Evolutionary conservation across 2,888 invertebrate genomes (phyloP).

Genomic region (Meta bourneti): DNA sequence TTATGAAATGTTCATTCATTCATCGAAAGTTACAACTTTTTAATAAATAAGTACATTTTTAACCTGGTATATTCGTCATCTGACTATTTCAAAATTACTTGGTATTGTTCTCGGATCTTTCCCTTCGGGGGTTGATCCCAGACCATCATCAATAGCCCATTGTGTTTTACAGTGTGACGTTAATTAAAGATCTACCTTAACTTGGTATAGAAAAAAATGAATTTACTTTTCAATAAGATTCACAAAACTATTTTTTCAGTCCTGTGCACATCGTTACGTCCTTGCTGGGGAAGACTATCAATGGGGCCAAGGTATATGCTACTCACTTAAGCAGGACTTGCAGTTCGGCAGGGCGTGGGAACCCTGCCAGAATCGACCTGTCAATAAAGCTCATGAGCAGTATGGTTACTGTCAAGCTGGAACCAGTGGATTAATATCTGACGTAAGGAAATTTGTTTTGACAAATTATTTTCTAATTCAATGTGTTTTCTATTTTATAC

Average conservation of each 20-base stretch:
- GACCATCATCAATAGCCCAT: too few relatives aligned
- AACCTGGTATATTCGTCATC: too few relatives aligned
- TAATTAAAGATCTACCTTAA: too few relatives aligned
- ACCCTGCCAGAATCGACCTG: conserved; percentile 87
- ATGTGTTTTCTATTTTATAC: background rate
- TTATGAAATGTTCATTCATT: too few relatives aligned
- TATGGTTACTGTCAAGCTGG: conserved; percentile 97
- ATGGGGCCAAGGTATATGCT: conserved; percentile 94
- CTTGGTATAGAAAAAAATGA: too few relatives aligned
- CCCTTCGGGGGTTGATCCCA: too few relatives aligned
- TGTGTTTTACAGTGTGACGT: too few relatives aligned
- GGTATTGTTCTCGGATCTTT: too few relatives aligned
- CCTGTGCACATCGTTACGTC: conserved; percentile 86
- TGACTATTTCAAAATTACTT: too few relatives aligned
- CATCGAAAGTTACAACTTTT: too few relatives aligned
- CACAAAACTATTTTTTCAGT: conserved; percentile 82
- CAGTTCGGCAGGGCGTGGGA: conserved; percentile 88
- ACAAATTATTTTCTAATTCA: background rate
- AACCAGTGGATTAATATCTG: conserved; percentile 90
- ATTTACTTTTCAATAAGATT: too few relatives aligned
- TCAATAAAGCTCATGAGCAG: conserved; percentile 91
- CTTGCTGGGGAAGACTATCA: conserved; percentile 82
- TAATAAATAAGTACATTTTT: too few relatives aligned
- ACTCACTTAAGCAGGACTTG: conserved; percentile 89
- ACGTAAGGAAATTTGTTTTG: conserved; percentile 81